phyloP scores from a whole-genome alignment of 2,888 invertebrate genomes.

The Clostera curtula region DNA sequence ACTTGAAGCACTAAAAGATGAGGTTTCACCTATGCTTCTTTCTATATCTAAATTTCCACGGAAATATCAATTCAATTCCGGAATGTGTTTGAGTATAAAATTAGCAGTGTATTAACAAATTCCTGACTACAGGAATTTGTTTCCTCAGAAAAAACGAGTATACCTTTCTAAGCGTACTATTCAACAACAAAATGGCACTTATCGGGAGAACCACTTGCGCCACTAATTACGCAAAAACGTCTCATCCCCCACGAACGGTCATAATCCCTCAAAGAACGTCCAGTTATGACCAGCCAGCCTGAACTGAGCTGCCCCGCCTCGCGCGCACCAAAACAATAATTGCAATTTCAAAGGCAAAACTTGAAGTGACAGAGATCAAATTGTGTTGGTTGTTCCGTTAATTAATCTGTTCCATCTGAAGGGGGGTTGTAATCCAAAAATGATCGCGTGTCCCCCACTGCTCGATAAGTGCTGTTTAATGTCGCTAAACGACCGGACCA shows the following conservation, averaged over 20 bases:
- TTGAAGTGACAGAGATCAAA: conserved; percentile 34
- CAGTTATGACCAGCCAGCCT: conserved; percentile 38
- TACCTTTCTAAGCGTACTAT: conserved; percentile 10
- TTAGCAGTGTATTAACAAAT: neutral
- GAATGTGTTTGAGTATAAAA: no score
- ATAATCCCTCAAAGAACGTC: conserved; percentile 71
- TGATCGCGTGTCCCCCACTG: conserved; percentile 57
- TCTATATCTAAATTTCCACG: no score
- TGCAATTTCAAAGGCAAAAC: conserved; percentile 12
- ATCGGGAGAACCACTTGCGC: conserved; percentile 41
- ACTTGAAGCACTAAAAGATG: no score
- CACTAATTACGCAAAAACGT: conserved; percentile 70
- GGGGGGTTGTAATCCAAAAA: conserved; percentile 70
- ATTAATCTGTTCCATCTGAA: conserved; percentile 66
- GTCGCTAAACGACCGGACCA: conserved; percentile 43
- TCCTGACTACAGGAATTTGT: conserved; percentile 7
- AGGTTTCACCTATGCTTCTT: no score
- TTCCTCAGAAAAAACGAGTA: conserved; percentile 12
- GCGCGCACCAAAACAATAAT: conserved; percentile 14
- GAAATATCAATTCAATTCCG: no score
- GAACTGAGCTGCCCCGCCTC: conserved; percentile 22
- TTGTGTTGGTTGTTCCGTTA: conserved; percentile 50
- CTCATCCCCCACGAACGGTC: conserved; percentile 50
- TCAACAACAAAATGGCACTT: conserved; percentile 28
- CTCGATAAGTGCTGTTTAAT: conserved; percentile 66